A percentile compares a stretch with the other conserved stretches of the same genome.
phyloP scores from a whole-genome alignment of 2,113 vertebrate species.

The Artemisiospiza belli region DNA sequence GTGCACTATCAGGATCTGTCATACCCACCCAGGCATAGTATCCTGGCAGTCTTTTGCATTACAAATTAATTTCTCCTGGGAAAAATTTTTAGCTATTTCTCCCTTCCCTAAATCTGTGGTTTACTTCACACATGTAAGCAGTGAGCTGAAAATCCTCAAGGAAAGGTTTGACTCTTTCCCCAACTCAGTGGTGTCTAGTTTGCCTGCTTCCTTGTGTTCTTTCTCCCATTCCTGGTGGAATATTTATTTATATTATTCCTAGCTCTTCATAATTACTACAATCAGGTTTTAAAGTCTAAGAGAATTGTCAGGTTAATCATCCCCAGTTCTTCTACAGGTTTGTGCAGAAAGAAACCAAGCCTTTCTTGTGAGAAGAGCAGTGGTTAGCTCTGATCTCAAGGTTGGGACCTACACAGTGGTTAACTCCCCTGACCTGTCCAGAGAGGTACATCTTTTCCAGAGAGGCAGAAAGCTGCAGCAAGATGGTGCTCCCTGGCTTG shows the following conservation, averaged over 20 bases:
- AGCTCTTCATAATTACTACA: neutral
- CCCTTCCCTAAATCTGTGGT: neutral
- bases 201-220: neutral
- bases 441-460: neutral
- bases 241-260: neutral
- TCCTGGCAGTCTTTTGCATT: neutral
- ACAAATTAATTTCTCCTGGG: neutral
- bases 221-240: neutral
- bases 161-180: neutral
- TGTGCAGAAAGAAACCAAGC: neutral
- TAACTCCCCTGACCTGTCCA: neutral
- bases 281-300: neutral
- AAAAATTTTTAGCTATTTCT: neutral
- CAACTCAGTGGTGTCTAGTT: neutral
- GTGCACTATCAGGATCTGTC: neutral
- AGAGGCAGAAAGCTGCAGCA: neutral
- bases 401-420: neutral
- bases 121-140: neutral
- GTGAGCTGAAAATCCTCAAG: neutral
- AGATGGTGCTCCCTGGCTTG: neutral
- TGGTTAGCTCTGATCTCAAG: neutral
- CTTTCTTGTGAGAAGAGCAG: neutral
- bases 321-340: neutral
- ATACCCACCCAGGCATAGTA: neutral
- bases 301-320: neutral